phyloP scores from a whole-genome alignment of 2,888 invertebrate species.

The Drosophila mimetica region DNA sequence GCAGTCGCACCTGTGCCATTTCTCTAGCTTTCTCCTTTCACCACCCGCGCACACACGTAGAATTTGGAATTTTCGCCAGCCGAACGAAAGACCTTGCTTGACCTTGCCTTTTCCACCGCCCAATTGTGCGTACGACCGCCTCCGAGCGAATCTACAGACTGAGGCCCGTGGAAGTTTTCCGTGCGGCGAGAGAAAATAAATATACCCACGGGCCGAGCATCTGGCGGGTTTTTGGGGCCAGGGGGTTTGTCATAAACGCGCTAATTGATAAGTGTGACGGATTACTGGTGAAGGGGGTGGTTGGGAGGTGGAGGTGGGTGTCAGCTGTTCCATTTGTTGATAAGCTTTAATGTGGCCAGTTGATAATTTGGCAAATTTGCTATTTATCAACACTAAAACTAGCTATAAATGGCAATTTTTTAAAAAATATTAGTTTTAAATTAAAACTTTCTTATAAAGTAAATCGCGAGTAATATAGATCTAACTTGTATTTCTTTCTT shows the following conservation, averaged over 20 bases:
- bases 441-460: too few relatives aligned
- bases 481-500: too few relatives aligned
- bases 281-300: not conserved
- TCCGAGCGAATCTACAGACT: constrained; percentile 35
- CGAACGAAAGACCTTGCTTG: constrained; percentile 75
- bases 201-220: constrained; percentile 25
- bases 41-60: constrained; percentile 16
- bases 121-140: constrained; percentile 37
- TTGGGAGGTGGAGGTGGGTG: not conserved
- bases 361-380: not conserved
- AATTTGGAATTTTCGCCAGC: constrained; percentile 10
- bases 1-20: constrained; percentile 52
- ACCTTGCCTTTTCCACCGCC: constrained; percentile 67
- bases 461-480: too few relatives aligned
- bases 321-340: constrained; percentile 43
- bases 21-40: constrained; percentile 43
- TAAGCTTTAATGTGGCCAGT: constrained; percentile 27
- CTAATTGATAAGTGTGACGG: constrained; percentile 46
- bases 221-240: not conserved
- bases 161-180: constrained; percentile 31
- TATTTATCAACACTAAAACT: not conserved
- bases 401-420: not conserved
- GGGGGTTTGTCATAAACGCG: constrained; percentile 23
- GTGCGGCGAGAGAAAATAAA: constrained; percentile 32
- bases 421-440: too few relatives aligned